These are phyloP conservation scores for Orchesella cincta DNA, from an alignment of 1,140 invertebrate species.

Conservation along the genomic window DNA sequence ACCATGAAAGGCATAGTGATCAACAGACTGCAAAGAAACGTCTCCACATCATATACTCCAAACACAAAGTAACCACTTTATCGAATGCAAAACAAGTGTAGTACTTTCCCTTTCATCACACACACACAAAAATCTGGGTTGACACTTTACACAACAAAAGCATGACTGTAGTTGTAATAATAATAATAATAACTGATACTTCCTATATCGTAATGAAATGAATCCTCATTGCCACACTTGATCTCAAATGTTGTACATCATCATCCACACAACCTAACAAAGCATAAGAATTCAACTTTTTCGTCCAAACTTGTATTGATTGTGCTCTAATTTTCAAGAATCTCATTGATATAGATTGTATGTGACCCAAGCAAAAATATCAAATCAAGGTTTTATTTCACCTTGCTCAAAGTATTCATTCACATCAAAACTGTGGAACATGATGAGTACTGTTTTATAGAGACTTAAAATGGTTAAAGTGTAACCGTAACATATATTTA, in stretches of 20 bases:
- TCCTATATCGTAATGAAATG: too few species aligned
- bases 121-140: too few species aligned
- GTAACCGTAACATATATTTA: background rate
- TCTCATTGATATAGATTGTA: too few species aligned
- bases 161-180: too few species aligned
- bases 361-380: background rate
- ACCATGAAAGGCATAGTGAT: too few species aligned
- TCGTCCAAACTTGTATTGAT: background rate
- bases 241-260: background rate
- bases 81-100: too few species aligned
- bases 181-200: too few species aligned
- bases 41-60: too few species aligned
- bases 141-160: too few species aligned
- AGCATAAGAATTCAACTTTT: background rate
- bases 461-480: background rate
- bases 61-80: too few species aligned
- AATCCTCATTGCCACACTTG: background rate
- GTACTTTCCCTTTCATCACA: too few species aligned
- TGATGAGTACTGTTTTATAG: background rate
- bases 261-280: background rate
- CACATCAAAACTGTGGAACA: background rate
- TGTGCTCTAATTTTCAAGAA: background rate
- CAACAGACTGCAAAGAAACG: too few species aligned
- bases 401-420: background rate
- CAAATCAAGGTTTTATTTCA: slow-evolving; percentile 8